Percentiles rank a stretch among this genome's conserved stretches.
phyloP scores from a whole-genome alignment of 1,140 invertebrate species.

The Cardiocondyla obscurior region DNA sequence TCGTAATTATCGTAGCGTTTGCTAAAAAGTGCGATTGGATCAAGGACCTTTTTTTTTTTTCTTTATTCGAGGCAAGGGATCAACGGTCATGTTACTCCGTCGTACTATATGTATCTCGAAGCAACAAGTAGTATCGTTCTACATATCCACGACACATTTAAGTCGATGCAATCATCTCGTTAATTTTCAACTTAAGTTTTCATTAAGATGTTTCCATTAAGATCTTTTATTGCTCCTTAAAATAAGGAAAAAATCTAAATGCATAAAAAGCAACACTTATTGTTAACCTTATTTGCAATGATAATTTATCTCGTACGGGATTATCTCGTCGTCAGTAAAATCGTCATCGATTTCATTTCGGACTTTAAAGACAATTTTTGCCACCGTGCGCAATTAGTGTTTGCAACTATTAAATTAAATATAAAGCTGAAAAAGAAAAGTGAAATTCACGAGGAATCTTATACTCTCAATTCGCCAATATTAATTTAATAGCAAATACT shows the following conservation, averaged over 20 bases:
- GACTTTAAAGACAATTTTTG: neutral
- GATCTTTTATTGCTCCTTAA: neutral
- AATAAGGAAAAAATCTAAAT: neutral
- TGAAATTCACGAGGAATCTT: slow-evolving; percentile 2
- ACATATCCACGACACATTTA: slow-evolving; percentile 63
- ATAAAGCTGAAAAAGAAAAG: neutral
- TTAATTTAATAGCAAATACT: neutral
- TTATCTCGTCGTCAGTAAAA: slow-evolving; percentile 10
- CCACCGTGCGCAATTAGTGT: neutral
- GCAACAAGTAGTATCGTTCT: slow-evolving; percentile 69
- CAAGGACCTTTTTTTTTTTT: slow-evolving; percentile 5
- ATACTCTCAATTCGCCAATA: neutral
- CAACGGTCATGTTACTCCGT: neutral
- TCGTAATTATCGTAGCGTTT: neutral
- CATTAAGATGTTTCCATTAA: neutral
- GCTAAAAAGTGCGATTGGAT: neutral
- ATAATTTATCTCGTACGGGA: neutral
- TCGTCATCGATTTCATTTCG: neutral
- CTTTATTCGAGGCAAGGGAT: neutral
- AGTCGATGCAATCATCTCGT: slow-evolving; percentile 54
- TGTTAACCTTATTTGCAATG: neutral
- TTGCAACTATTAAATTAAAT: neutral
- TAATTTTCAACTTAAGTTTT: slow-evolving; percentile 52
- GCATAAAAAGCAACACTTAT: neutral
- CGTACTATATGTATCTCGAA: slow-evolving; percentile 49